These are phyloP conservation scores for Chionoecetes opilio DNA, from an alignment of 1,140 invertebrate species.

Conservation along the genomic window DNA sequence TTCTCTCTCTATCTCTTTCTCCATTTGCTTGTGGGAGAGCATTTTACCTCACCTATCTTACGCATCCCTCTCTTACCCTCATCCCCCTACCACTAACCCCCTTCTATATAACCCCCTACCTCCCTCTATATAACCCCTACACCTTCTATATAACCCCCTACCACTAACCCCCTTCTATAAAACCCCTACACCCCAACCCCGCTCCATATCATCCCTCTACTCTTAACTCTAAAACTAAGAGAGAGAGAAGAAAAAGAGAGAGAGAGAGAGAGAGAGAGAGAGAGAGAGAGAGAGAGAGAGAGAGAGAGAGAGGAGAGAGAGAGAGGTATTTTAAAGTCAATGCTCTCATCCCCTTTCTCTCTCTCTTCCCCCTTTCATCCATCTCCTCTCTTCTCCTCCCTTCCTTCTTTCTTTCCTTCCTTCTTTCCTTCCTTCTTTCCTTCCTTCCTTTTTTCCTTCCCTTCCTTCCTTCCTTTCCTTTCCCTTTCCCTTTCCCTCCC, in stretches of 20 bases:
- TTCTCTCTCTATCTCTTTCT: not conserved
- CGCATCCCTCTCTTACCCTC: not conserved
- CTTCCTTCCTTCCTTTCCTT: not conserved
- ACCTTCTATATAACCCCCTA: not conserved
- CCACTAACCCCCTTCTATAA: not conserved
- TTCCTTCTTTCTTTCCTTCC: not conserved
- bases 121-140: too few relatives aligned
- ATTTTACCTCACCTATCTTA: conserved; percentile 6
- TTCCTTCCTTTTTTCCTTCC: not conserved
- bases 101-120: not conserved
- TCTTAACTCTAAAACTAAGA: too few relatives aligned
- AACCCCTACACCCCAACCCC: too few relatives aligned
- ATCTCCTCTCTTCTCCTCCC: too few relatives aligned
- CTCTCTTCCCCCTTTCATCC: not conserved
- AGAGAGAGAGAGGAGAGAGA: too few relatives aligned
- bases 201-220: too few relatives aligned
- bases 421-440: not conserved
- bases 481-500: not conserved
- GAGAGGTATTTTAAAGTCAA: too few relatives aligned
- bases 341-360: conserved; percentile 10
- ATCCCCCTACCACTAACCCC: not conserved
- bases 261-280: too few relatives aligned
- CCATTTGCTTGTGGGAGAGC: not conserved
- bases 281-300: too few relatives aligned
- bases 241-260: too few relatives aligned